These are phyloP conservation scores for Toxonevra muliebris DNA, from an alignment of 2,888 invertebrate species.

Conservation along the genomic window DNA sequence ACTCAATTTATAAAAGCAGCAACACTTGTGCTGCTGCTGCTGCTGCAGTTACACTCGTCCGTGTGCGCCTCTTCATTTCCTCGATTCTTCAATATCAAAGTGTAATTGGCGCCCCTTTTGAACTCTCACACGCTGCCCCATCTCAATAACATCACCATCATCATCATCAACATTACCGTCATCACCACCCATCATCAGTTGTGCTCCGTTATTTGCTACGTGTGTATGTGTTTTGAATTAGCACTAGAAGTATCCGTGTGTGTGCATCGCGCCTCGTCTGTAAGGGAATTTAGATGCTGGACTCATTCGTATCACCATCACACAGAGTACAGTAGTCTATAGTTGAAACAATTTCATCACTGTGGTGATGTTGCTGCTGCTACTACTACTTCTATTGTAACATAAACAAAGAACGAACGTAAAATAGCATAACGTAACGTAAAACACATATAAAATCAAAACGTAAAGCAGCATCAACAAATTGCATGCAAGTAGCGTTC, in stretches of 20 bases:
- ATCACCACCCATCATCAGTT: neutral
- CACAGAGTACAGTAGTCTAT: constrained; percentile 7
- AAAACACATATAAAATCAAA: neutral
- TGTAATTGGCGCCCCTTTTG: too few relatives aligned
- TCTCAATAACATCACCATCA: constrained; percentile 47
- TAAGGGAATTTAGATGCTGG: neutral
- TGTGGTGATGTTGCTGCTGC: constrained; percentile 45
- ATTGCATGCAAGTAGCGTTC: neutral
- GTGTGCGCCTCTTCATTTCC: neutral
- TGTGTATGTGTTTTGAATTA: constrained; percentile 37
- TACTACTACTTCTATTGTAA: constrained; percentile 14
- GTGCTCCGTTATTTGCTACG: constrained; percentile 41
- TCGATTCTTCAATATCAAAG: too few relatives aligned
- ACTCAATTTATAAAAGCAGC: constrained; percentile 14
- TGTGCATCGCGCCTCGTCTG: constrained; percentile 10
- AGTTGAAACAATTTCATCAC: constrained; percentile 40
- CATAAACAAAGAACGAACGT: constrained; percentile 6
- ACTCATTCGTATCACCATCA: too few relatives aligned
- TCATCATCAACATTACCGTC: neutral
- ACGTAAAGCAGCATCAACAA: too few relatives aligned
- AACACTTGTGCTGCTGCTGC: constrained; percentile 28
- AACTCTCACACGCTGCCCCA: constrained; percentile 16
- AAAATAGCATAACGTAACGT: constrained; percentile 19
- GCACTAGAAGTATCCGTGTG: constrained; percentile 25
- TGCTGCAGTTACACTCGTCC: constrained; percentile 20